phyloP scores from a whole-genome alignment of 2,113 vertebrate species.

The Limnothrissa miodon region DNA sequence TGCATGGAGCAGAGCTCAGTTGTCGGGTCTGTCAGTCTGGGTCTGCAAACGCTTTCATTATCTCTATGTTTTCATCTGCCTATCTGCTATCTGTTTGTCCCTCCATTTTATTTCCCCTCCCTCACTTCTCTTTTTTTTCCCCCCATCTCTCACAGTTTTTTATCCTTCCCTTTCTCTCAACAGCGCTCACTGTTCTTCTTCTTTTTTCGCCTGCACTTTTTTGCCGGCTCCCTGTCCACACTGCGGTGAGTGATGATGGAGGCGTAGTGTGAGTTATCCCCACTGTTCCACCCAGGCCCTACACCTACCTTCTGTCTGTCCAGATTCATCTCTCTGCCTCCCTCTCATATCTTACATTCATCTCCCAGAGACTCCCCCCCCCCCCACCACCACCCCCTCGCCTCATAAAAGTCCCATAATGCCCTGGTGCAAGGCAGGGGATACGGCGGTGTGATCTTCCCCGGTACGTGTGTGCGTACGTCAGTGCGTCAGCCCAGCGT shows the following conservation, averaged over 20 bases:
- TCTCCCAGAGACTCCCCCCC: constrained; percentile 14
- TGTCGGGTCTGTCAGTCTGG: neutral
- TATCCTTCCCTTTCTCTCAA: neutral
- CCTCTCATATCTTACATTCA: constrained; percentile 29
- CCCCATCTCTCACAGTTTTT: neutral
- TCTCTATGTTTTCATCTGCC: neutral
- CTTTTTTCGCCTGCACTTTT: too few relatives aligned
- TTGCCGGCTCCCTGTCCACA: neutral
- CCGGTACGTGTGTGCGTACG: neutral
- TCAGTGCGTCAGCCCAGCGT: neutral
- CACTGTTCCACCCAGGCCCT: constrained; percentile 20
- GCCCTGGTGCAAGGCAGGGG: neutral
- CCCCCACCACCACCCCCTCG: constrained; percentile 23
- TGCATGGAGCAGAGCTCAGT: neutral
- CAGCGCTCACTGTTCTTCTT: neutral
- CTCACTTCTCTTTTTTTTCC: neutral
- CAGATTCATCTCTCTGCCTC: constrained; percentile 39
- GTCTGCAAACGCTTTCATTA: neutral
- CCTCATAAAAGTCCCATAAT: constrained; percentile 29
- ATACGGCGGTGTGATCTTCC: neutral
- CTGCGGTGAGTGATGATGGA: neutral
- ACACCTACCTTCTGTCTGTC: constrained; percentile 34
- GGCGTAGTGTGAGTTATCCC: constrained; percentile 36
- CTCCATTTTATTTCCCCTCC: neutral
- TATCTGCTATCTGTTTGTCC: neutral